A percentile compares a stretch with the other conserved stretches of the same genome.
These are phyloP conservation scores for Alfaro cultratus DNA, from an alignment of 2,797 vertebrate genomes.

Conservation along the genomic window DNA sequence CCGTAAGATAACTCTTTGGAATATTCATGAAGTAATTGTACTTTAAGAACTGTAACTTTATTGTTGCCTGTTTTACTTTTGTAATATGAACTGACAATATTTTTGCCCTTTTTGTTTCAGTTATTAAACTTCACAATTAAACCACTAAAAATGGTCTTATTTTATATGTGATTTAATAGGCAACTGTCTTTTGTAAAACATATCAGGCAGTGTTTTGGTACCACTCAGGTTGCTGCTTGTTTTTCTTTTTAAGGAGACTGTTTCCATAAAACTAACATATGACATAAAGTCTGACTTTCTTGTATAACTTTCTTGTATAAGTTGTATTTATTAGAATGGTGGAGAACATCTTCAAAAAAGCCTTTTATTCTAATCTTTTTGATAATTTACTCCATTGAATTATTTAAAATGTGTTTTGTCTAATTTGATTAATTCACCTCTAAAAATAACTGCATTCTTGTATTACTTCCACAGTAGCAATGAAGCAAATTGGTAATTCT, in stretches of 20 bases:
- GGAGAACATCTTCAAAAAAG: neutral
- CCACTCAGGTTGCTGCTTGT: neutral
- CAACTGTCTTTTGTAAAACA: neutral
- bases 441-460: neutral
- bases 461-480: neutral
- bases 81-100: neutral
- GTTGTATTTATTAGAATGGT: neutral
- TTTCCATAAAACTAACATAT: neutral
- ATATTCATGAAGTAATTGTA: neutral
- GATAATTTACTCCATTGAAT: neutral
- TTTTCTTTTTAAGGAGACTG: neutral
- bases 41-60: neutral
- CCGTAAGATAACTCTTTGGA: slow-evolving; percentile 76
- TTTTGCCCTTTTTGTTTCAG: neutral
- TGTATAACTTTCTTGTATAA: neutral
- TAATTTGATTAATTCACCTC: neutral
- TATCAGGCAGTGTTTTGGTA: neutral
- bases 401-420: neutral
- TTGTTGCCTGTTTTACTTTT: neutral
- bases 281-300: neutral
- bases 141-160: neutral
- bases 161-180: neutral
- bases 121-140: neutral
- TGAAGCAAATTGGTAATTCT: neutral
- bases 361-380: neutral